Evolutionary conservation across 2,797 vertebrate species (phyloP), one percentile per base, ranked within the genome.

Genomic region (Anisognathus igniventris): DNA sequence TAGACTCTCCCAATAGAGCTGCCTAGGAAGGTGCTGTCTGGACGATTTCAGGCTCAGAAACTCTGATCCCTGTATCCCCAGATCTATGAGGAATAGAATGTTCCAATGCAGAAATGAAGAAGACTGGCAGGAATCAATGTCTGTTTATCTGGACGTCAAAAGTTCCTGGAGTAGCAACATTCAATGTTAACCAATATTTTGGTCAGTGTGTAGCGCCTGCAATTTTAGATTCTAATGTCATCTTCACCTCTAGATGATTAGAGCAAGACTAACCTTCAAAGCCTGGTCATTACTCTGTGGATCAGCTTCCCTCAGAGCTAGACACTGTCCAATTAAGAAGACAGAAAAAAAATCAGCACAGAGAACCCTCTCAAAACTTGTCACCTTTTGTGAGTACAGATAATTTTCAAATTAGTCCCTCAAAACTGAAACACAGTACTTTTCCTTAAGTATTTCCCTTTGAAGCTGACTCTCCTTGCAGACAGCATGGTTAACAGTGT

Each of bases 401-500:
- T 9, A 11, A 37, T 58, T 91, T 86, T 72, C 47, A 56, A 47
- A 47, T 33, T 30, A 44, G 18, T 16, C 54, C 40, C 50, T 65
- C 45, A 31, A 60, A 92, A 74, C 13, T 16, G 12, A 74, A 65
- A 61, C 9, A 17, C 27, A 22, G 11, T 21, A 12, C 14, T n/a
- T 75, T 48, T 47, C 42, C 42, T 37, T 20, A 40, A 64, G 35
- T 11, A 27, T 28, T 86, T 88, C 7, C 57, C 54, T 68, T 51
- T 60, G 44, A 64, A 51, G 12, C 13, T 7, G 5, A 24, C 24
- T 30, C 12, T 61, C 12, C 40, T 51, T 40, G 66, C n/a, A 54
- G 20, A 11, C 37, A 37, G 33, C 28, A 39, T 12, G 23, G 40
- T 33, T 65, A 62, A 56, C 0, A 44, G 28, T 0, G 0, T 30